Evolutionary conservation across 1,140 invertebrate species (phyloP).

Genomic region (Agrilus planipennis): DNA sequence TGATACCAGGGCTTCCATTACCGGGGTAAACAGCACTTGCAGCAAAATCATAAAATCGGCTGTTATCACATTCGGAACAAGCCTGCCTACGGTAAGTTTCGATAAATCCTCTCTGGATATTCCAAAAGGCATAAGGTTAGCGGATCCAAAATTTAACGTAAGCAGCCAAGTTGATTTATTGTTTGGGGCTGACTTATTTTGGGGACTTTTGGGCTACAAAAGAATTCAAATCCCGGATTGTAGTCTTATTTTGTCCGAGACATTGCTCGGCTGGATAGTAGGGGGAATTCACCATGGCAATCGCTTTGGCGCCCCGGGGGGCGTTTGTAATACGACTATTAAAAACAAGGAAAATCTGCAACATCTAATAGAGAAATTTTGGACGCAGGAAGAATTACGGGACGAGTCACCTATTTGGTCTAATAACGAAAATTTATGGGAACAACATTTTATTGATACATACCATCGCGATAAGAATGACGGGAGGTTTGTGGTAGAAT

Average conservation of each 20-base stretch:
- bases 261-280: constrained; percentile 24
- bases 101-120: constrained; percentile 3
- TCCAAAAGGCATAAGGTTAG: constrained; percentile 12
- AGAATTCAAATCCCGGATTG: constrained; percentile 16
- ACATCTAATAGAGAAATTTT: background rate
- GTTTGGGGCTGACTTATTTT: constrained; percentile 24
- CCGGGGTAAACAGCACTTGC: background rate
- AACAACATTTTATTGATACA: constrained; percentile 1
- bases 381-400: background rate
- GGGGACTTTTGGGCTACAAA: constrained; percentile 18
- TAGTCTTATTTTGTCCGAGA: constrained; percentile 20
- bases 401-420: background rate
- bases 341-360: background rate
- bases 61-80: background rate
- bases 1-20: background rate
- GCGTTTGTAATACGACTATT: background rate
- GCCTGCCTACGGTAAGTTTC: constrained; percentile 8
- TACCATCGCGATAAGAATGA: background rate
- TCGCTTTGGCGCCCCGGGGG: background rate
- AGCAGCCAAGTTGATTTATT: constrained; percentile 23
- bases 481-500: background rate
- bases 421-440: background rate
- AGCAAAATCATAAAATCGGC: background rate
- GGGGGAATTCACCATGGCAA: background rate
- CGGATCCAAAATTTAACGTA: constrained; percentile 20